Conservation (phyloP, 2,888 invertebrate genomes). For the Aphrophora alni region DNA sequence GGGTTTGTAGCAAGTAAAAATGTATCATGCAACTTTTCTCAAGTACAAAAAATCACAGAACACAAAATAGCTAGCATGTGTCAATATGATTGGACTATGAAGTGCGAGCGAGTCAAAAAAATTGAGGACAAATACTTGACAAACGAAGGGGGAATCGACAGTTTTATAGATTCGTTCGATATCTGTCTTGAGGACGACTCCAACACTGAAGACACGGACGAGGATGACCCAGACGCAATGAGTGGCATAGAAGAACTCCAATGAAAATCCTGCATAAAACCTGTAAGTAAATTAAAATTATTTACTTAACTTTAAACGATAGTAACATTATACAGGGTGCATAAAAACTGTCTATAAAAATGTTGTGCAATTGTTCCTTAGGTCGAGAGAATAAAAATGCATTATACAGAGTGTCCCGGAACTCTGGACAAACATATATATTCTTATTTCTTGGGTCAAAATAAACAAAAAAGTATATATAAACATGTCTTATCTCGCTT, state of each 20-base stretch:
- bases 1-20: constrained; percentile 25
- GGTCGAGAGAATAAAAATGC: too few species aligned
- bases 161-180: background rate
- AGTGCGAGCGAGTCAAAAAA: constrained; percentile 11
- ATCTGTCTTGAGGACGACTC: too few species aligned
- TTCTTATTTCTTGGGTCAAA: too few species aligned
- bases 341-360: too few species aligned
- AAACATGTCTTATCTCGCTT: too few species aligned
- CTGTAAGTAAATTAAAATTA: background rate
- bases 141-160: constrained; percentile 6
- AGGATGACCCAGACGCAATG: constrained; percentile 15
- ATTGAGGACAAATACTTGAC: background rate
- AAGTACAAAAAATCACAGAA: background rate
- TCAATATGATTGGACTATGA: background rate
- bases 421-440: too few species aligned
- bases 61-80: constrained; percentile 1
- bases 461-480: too few species aligned
- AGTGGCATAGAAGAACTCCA: constrained; percentile 19
- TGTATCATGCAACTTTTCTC: too few species aligned
- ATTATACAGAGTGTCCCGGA: too few species aligned
- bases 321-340: constrained; percentile 12
- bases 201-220: constrained; percentile 12
- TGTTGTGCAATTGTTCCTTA: too few species aligned
- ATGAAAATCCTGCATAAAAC: constrained; percentile 13
- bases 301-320: background rate